phyloP scores from a whole-genome alignment of 2,797 vertebrate genomes.

The Gallinago stenura region DNA sequence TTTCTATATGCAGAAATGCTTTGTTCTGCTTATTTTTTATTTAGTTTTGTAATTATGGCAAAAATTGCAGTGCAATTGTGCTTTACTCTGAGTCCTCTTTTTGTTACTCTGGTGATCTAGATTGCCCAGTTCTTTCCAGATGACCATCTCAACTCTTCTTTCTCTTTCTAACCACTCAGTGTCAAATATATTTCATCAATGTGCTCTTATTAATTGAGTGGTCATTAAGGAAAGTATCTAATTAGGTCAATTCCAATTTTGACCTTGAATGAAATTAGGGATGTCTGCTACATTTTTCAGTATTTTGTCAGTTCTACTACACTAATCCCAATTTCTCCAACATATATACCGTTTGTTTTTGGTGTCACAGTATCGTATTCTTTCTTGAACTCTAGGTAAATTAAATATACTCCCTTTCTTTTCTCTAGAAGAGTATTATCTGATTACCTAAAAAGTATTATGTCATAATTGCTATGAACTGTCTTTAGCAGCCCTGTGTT shows the following conservation, averaged over 20 bases:
- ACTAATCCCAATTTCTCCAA: neutral
- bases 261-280: neutral
- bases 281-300: neutral
- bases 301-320: neutral
- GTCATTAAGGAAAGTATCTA: neutral
- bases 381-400: neutral
- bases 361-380: neutral
- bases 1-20: neutral
- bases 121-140: neutral
- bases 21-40: slow-evolving; percentile 8
- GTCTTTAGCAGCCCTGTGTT: neutral
- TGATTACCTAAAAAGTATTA: neutral
- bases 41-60: neutral
- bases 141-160: neutral
- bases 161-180: neutral
- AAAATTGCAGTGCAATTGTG: neutral
- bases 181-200: neutral
- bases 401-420: neutral
- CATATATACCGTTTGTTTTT: neutral
- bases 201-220: neutral
- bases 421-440: neutral
- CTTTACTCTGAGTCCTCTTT: neutral
- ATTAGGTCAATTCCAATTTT: neutral
- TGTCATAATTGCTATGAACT: neutral
- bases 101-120: neutral